Base-by-base conservation (phyloP, 2,797 vertebrate species). In the Xenentodon cancila region DNA sequence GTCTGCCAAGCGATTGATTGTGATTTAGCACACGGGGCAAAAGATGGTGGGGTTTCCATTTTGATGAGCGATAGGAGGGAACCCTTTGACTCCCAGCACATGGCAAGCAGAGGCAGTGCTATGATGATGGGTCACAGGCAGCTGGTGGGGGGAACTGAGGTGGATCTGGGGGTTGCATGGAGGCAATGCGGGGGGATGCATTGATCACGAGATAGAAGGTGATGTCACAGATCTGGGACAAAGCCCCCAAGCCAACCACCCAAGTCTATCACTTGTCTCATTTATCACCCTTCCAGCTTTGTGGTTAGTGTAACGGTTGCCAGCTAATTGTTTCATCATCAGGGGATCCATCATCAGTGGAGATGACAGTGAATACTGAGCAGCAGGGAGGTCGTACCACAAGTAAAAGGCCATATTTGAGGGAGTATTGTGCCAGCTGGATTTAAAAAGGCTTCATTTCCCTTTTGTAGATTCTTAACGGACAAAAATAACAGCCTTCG, bases 271-370 rank as follows among this genome's bases (percentile, higher is more conserved):
- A 80, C 66, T 69, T 53, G 80, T 54, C 71, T 87, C 93, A 93
- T 92, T 94, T 91, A 91, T 87, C 88, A 92, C 75, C 19, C 43
- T 19, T 73, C 69, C 79, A 77, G 83, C 90, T 88, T 92, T 92
- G 92, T 93, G 91, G 91, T 91, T 90, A 92, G 88, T 85, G 34
- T 89, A 94, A 91, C 89, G 88, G 92, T 91, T 84, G 85, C 89
- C 87, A 92, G 85, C 92, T 94, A 94, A 93, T 95, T 91, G 90
- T 94, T 95, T 95, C 92, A 95, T 96, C 94, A 95, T 94, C 90
- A 90, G 88, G 81, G 92, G 92, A 95, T 95, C 68, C 62, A 58
- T 76, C 73, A 76, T 71, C 53, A 82, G 82, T 64, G 91, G 68
- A 64, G 92, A 91, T 87, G 92, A 93, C 90, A 91, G 90, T 79